phyloP scores from a whole-genome alignment of 2,113 vertebrate genomes.

The Dipodomys ordii region DNA sequence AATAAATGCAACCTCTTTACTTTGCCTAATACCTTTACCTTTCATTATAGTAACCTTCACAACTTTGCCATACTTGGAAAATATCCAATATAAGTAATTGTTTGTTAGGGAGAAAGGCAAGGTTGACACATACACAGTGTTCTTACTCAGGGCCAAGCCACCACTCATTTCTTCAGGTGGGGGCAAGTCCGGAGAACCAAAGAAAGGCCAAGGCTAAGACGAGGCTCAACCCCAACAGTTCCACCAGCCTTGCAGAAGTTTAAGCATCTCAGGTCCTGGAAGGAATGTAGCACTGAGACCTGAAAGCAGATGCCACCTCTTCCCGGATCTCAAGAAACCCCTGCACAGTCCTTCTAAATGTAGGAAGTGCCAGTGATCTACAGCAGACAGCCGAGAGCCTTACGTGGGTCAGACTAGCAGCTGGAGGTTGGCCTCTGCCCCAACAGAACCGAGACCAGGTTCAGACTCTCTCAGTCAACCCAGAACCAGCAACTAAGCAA shows the following conservation, averaged over 20 bases:
- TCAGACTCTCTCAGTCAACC: too few relatives aligned
- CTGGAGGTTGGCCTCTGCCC: too few relatives aligned
- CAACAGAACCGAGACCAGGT: too few relatives aligned
- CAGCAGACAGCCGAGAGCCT: too few relatives aligned
- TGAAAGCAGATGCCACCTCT: fast-evolving
- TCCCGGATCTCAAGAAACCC: fast-evolving
- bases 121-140: slow-evolving; percentile 99
- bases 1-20: slow-evolving; percentile 99
- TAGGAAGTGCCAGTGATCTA: too few relatives aligned
- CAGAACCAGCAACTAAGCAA: too few relatives aligned
- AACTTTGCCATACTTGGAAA: slow-evolving; percentile 99
- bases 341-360: too few relatives aligned
- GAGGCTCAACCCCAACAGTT: slow-evolving; percentile 8
- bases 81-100: slow-evolving; percentile 97
- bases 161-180: slow-evolving; percentile 93
- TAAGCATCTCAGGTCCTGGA: background rate
- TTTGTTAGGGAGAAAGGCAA: slow-evolving; percentile 98
- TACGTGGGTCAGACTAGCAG: too few relatives aligned
- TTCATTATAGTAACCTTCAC: slow-evolving; percentile 99
- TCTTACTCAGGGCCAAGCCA: slow-evolving; percentile 98
- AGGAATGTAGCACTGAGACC: too few relatives aligned
- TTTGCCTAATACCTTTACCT: slow-evolving; percentile 95
- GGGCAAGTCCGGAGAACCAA: background rate
- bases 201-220: background rate
- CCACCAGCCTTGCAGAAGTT: background rate